phyloP scores from a whole-genome alignment of 2,888 invertebrate genomes.

The Dioctria linearis region DNA sequence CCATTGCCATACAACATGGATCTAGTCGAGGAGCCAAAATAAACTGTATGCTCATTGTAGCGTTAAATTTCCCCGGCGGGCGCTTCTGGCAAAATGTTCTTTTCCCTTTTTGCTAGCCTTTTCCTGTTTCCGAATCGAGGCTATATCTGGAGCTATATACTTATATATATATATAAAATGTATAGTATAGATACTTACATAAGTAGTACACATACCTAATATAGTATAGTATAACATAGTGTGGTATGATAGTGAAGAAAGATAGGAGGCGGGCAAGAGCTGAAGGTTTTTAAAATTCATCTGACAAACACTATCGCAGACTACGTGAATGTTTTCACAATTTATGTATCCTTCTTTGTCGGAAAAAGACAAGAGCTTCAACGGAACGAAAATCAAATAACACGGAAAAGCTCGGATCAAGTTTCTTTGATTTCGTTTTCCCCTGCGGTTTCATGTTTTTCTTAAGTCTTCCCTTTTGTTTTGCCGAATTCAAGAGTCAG shows the following conservation, averaged over 20 bases:
- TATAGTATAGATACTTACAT: no score
- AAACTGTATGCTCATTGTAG: conserved; percentile 65
- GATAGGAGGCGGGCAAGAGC: conserved; percentile 53
- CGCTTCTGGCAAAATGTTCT: conserved; percentile 59
- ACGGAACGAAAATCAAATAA: conserved; percentile 62
- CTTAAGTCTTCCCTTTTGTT: conserved; percentile 44
- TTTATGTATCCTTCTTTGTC: conserved; percentile 55
- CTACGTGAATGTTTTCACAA: conserved; percentile 62
- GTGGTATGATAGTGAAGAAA: neutral
- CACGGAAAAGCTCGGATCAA: conserved; percentile 62
- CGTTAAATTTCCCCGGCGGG: conserved; percentile 68
- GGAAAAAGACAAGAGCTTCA: conserved; percentile 52
- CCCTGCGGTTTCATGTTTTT: conserved; percentile 60
- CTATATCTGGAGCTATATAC: conserved; percentile 11
- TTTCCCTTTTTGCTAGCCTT: conserved; percentile 29
- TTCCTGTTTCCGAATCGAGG: conserved; percentile 24
- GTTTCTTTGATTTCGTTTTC: conserved; percentile 62
- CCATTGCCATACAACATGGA: conserved; percentile 5
- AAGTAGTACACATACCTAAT: no score
- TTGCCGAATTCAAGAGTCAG: neutral
- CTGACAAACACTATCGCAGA: conserved; percentile 62
- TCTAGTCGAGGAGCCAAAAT: conserved; percentile 28
- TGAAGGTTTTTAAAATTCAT: conserved; percentile 62
- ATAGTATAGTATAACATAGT: no score
- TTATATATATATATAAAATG: no score